Evolutionary conservation across 2,797 vertebrate species (phyloP), one percentile per base, ranked within the genome.

Genomic region (Brachymystax lenok): DNA sequence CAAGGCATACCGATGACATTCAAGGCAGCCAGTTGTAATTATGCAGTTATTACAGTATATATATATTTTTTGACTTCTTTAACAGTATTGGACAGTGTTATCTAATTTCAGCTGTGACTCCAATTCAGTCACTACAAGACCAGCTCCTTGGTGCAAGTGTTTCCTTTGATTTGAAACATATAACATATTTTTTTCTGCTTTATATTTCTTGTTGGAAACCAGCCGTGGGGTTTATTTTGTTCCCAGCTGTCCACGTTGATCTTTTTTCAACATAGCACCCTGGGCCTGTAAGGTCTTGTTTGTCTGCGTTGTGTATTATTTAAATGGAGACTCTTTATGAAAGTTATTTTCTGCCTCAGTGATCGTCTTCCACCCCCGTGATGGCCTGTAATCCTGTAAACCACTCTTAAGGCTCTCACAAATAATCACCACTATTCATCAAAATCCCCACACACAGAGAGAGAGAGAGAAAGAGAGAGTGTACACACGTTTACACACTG

Each of bases 291-390:
- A 69, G 33, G 68, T 3, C 68, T 13, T 68, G 5, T 64, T 1
- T 27, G 56, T 27, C 2, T 59, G 17, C 28, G 5, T 69, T 74
- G 70, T 66, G 51, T 64, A 69, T 35, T 64, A 67, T 52, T 51
- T 72, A 66, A 72, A 66, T 66, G 4, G 5, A 5, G 46, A 24
- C 21, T 30, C 46, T 66, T 83, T 77, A 69, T 74, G 69, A 83
- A 86, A 85, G 83, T 76, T 75, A 89, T 90, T 89, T 89, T 89
- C 85, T 79, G 77, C 81, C 75, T 80, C 77, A 81, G 56, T 87
- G 80, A 68, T 79, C 63, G 74, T 85, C 76, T 81, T 77, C 69
- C 77, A 69, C 33, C 21, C 19, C 50, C 1, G 8, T 21, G 78
- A 83, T 79, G 59, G n/a, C 7, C 6, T 40, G 40, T 61, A 61